Evolutionary conservation across 2,797 vertebrate genomes (phyloP), one percentile per base, ranked within the genome.

Genomic region (Alexandromys oeconomus): DNA sequence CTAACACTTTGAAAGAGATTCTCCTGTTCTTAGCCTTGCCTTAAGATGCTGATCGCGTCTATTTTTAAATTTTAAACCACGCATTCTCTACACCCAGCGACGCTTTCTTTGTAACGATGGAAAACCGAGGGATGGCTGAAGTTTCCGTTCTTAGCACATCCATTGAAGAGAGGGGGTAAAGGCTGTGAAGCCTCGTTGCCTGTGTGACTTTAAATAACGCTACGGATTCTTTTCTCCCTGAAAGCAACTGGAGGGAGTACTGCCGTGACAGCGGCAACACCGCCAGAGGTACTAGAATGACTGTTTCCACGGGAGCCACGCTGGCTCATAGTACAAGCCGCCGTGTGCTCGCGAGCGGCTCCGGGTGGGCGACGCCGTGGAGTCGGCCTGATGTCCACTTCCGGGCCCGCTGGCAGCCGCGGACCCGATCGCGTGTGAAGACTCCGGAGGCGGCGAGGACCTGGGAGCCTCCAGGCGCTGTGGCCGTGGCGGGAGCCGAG

Each of bases 401-500:
- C 92, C 67, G 93, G 92, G 96, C 85, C 2, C 1, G 87, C 71
- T 29, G 57, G 80, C 10, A 7, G 13, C 19, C 31, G 9, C 31
- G 1, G 65, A 37, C 84, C 23, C 4, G 27, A 5, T 27, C 65
- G 46, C 21, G 13, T 1, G 84, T 12, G 46, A n/a, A 63, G 43
- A 48, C 63, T 48, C 63, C 1, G 19, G 31, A 67, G 54, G 82
- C 25, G 82, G 61, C 27, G 57, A 81, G 40, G 25, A 14, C 14
- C 74, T 31, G 29, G 76, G 14, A 13, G 29, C 5, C 2, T 37
- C 78, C 51, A 21, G 48, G 13, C 37, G 1, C 2, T 0, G 86
- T 0, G 0, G 48, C 61, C 13, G 17, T 0, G 7, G 67, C n/a
- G 23, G 80, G 15, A 34, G 8, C 29, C 12, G 51, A 19, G 34